Evolutionary conservation across 2,113 vertebrate species (phyloP).

Genomic region (Oreochromis spilurus): DNA sequence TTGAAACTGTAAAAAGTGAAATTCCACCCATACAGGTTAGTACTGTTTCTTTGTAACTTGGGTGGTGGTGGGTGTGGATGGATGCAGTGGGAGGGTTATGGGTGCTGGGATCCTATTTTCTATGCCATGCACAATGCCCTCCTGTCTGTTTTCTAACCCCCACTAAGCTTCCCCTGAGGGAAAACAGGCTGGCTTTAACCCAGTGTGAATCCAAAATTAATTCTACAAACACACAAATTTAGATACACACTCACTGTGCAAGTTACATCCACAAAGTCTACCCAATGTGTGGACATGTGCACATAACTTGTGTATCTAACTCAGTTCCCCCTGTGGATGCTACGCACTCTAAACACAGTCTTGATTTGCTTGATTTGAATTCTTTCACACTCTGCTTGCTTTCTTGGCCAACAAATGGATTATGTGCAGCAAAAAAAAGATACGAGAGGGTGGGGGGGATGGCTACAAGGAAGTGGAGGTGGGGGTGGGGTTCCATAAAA

Average conservation of each 20-base stretch:
- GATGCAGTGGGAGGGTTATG: neutral
- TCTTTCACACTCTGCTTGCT: constrained; percentile 33
- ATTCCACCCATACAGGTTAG: neutral
- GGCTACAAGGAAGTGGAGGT: neutral
- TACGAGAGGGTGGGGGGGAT: neutral
- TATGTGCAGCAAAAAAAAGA: constrained; percentile 34
- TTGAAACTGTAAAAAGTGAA: neutral
- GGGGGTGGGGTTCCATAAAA: constrained; percentile 30
- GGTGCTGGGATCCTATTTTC: neutral
- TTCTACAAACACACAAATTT: neutral
- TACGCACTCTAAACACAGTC: neutral
- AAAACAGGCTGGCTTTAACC: neutral
- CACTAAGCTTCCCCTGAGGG: constrained; percentile 19
- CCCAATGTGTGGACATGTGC: neutral
- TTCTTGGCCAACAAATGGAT: constrained; percentile 45
- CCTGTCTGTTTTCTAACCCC: constrained; percentile 4
- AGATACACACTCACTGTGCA: neutral
- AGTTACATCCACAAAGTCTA: neutral
- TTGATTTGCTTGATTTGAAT: constrained; percentile 3
- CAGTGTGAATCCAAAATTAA: constrained; percentile 24
- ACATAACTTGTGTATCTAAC: neutral
- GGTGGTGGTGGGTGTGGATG: neutral
- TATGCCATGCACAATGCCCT: neutral
- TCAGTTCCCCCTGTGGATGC: neutral
- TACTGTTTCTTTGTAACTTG: neutral